A percentile compares a stretch with the other conserved stretches of the same genome.
Conservation (phyloP, 2,888 invertebrate genomes). For the Acronicta alni region DNA sequence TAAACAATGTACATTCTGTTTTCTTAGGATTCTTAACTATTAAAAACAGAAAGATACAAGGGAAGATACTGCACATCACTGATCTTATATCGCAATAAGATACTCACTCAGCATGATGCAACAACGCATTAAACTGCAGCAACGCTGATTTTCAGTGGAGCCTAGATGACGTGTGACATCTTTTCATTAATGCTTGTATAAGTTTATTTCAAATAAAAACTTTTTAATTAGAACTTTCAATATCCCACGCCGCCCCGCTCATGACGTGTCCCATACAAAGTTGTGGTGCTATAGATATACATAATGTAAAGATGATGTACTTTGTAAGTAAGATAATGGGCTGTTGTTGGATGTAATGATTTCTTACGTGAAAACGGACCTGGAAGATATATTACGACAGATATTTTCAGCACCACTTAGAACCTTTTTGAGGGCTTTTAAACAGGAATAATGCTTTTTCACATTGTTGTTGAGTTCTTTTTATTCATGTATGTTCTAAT, state of each 20-base stretch:
- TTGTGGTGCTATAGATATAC: constrained; percentile 34
- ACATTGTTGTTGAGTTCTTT: constrained; percentile 22
- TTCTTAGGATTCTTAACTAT: too few species aligned
- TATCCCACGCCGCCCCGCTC: constrained; percentile 4
- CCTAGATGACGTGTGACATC: too few species aligned
- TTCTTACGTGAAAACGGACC: constrained; percentile 68
- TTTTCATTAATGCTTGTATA: too few species aligned
- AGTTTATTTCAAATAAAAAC: too few species aligned
- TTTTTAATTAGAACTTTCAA: background rate
- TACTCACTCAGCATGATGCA: too few species aligned
- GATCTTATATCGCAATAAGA: too few species aligned
- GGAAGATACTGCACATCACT: too few species aligned
- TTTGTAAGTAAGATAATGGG: constrained; percentile 69
- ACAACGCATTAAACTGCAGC: too few species aligned
- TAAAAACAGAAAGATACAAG: too few species aligned
- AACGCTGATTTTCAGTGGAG: too few species aligned
- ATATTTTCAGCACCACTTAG: constrained; percentile 31
- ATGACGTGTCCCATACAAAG: constrained; percentile 13
- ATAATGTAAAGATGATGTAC: constrained; percentile 58
- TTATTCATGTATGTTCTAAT: constrained; percentile 28
- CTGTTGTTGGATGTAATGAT: constrained; percentile 66
- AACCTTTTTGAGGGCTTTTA: constrained; percentile 38
- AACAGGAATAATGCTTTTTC: constrained; percentile 32
- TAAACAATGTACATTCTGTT: too few species aligned
- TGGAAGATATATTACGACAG: constrained; percentile 50